Base-by-base conservation (phyloP, 2,888 invertebrate species). In the Drosophila koepferae region DNA sequence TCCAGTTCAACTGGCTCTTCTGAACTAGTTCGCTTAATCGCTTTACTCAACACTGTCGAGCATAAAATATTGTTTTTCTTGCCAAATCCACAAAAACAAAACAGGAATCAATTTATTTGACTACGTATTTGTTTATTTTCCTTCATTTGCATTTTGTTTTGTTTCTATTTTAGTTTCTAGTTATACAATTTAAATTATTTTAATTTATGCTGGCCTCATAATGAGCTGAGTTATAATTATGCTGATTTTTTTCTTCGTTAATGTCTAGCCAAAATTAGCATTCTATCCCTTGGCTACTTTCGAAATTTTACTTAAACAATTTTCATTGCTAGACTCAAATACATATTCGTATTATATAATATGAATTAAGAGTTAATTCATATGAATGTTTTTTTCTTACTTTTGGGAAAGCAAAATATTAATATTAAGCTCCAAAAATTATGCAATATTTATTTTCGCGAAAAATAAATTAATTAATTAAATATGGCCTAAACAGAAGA, bases 391-490 rank as follows among this genome's bases (percentile, higher is more conserved):
- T 36, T 18, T 18, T 4, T 18, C 14, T 40, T 46, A 46, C 60
- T 44, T 62, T 59, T 44, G 18, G 16, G 28, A 48, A 28, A 6
- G 28, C 28, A 28, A 28, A 28, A 28, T 5, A 41, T n/a, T 41
- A 40, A 4, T 31, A 31, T 14, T 18, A 6, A 10, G 2, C 46
- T 28, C 74, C 40, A 14, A 40, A 70, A 53, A 51, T 28, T 75
- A 64, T 61, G 40, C 74, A 54, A 44, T 56, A 40, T 34, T 40
- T 10, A 54, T 23, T 43, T 49, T n/a, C 3, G 28, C 0, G 7
- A 53, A 43, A 1, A 16, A 28, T 28, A 28, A 28, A 28, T 28
- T 28, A 28, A 6, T 6, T 6, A 0, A 28, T 28, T 28, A 28
- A 28, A 9, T 34, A 31, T 55, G 7, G n/a, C 55, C 20, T n/a